Evolutionary conservation across 2,797 vertebrate genomes (phyloP), one percentile per base, ranked within the genome.

Genomic region (Ctenosaura bakeri): DNA sequence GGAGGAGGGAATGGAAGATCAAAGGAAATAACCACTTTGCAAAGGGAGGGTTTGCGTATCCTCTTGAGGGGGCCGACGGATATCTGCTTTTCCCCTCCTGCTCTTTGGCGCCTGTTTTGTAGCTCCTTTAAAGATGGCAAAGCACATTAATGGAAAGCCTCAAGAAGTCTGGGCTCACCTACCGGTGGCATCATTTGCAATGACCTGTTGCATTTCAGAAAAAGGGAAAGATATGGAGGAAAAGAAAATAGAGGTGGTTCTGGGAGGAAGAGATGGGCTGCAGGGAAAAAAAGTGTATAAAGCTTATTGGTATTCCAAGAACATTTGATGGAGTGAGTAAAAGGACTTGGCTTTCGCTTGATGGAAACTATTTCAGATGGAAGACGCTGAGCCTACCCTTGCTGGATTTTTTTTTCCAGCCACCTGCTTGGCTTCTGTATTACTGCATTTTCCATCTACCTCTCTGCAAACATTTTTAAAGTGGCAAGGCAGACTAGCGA

Each of bases 1-100:
- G 38, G 86, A 20, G n/a, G 29, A 29, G 85, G 90, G 52, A 81
- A 85, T 54, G 46, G 80, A 22, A 76, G 0, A 59, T 10, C 78
- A 86, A 42, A 91, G 86, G 29, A 80, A 91, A 92, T n/a, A 24
- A 83, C 38, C 66, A 74, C 82, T 85, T 93, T 86, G 90, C 83
- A 76, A 76, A 93, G 62, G 8, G 80, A 88, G 84, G 59, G 82
- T 42, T 20, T 42, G 66, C 0, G 26, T 32, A 0, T 76, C 4
- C 6, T 87, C 88, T 46, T 88, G 59, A 64, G 50, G 0, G 10
- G 80, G 77, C 66, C 84, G 14, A 59, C 73, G 56, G 77, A 13
- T 79, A 1, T 0, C 90, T 0, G 0, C 89, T 46, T 38, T 62
- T 26, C 32, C 73, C 52, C 42, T 46, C 74, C 22, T 88, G 9